Base-by-base conservation (phyloP, 2,888 invertebrate species). In the Molorchus minor region DNA sequence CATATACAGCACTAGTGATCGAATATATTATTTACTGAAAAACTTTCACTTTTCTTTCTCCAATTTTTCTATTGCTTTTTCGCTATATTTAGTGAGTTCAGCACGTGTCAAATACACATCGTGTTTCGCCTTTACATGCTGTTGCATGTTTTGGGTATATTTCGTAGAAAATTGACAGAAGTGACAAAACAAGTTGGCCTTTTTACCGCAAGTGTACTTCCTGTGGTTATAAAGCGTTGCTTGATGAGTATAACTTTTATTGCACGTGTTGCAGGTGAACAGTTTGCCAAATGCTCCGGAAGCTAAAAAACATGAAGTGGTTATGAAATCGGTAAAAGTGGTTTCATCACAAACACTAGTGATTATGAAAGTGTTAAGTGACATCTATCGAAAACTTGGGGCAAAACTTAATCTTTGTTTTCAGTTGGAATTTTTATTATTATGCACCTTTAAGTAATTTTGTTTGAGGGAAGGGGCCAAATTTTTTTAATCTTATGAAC, bases 161-260 rank as follows among this genome's bases (percentile, higher is more conserved):
- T 71, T 71, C 13, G 70, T 63, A 7, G 61, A 57, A 54, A 62
- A 69, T 15, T 49, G 30, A 51, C 74, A 74, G 21, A 54, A 62
- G 0, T 46, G 41, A 51, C 75, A 74, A 29, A 56, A 61, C 30
- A 73, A 67, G 40, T 63, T 64, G 0, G 71, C 71, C 17, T 64
- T 61, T 38, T 73, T 71, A 8, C 72, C 72, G 41, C 76, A 76
- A 51, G 73, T 71, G 61, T 70, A 74, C 36, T 71, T 71, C 25
- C 60, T 61, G 63, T 76, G 76, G 21, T 71, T 70, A 10, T 64
- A 65, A 10, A 73, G 53, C 2, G 73, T 71, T 4, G 67, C 58
- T 17, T 66, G 61, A 35, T 74, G 71, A 20, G 59, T 61, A 56
- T 74, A 75, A 2, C 44, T 29, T 52, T 66, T 71, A 12, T 58